Base-by-base conservation (phyloP, 2,888 invertebrate genomes). In the Polydrusus cervinus region DNA sequence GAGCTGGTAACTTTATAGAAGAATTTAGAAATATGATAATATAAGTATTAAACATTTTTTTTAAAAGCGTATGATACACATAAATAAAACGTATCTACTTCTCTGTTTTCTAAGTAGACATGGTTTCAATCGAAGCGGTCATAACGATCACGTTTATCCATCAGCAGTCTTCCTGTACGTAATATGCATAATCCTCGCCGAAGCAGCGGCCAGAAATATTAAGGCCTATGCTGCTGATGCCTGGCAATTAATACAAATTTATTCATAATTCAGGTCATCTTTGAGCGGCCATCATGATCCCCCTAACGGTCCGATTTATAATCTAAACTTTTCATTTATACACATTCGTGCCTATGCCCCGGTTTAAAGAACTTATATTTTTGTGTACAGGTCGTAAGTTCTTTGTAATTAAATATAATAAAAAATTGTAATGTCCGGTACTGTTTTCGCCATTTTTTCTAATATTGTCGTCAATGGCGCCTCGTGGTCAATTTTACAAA, bases 81-180 rank as follows among this genome's bases (percentile, higher is more conserved):
- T 11, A 11, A 40, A 11, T 40, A 11, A 40, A 11, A 9, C 7
- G 11, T 40, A 6, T 51, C 18, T 34, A 25, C 73, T 74, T 71
- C 73, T 65, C 76, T 78, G 78, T 78, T 79, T 74, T 74, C 71
- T 78, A 80, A 80, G 80, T 79, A 79, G 64, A 69, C 74, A 68
- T 3, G 25, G 25, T 75, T 66, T 69, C 43, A 34, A 45, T 18
- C 16, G 30, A 13, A 34, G 60, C 47, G 13, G 60, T 49, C 62
- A 74, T 69, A 14, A 64, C 53, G 47, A 74, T 71, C 75, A 66
- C 75, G 72, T 76, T 69, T 76, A 76, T 75, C 75, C 75, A 72
- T 66, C 72, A 76, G 72, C 47, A 71, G 64, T 71, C 73, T 70
- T 76, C 73, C 76, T 65, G 64, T 64, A 43, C 67, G 61, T 73